Conservation (phyloP, 2,113 vertebrate genomes). For the Guaruba guarouba region DNA sequence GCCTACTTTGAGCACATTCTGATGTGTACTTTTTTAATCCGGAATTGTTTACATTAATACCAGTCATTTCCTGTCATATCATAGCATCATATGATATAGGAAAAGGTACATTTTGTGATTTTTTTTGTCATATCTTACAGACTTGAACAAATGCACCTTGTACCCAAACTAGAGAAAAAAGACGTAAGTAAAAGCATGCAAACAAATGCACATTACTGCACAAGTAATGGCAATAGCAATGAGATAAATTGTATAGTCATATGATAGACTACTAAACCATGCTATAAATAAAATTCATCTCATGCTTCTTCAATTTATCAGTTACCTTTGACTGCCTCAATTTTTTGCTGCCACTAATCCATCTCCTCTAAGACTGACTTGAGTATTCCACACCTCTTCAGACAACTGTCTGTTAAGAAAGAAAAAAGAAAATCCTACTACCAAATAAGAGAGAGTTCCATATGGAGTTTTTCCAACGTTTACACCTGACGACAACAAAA, state of each 20-base stretch:
- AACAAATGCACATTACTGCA: neutral
- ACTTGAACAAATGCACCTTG: neutral
- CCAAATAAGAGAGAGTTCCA: neutral
- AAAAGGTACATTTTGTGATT: neutral
- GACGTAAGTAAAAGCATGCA: neutral
- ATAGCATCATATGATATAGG: neutral
- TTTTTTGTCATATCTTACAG: neutral
- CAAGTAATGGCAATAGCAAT: neutral
- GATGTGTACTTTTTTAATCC: neutral
- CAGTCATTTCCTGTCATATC: neutral
- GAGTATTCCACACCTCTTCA: neutral
- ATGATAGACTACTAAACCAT: neutral
- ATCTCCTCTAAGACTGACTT: neutral
- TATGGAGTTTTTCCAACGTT: neutral
- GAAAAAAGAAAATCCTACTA: neutral
- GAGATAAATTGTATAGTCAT: neutral
- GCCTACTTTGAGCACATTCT: neutral
- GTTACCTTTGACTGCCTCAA: neutral
- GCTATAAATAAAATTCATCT: neutral
- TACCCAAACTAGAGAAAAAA: neutral
- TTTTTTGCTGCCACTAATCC: neutral
- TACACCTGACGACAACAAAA: neutral
- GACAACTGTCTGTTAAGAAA: neutral
- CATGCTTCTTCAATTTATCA: neutral
- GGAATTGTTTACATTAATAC: neutral